phyloP scores from a whole-genome alignment of 1,140 invertebrate genomes.

The Diplogasteroides magnus region DNA sequence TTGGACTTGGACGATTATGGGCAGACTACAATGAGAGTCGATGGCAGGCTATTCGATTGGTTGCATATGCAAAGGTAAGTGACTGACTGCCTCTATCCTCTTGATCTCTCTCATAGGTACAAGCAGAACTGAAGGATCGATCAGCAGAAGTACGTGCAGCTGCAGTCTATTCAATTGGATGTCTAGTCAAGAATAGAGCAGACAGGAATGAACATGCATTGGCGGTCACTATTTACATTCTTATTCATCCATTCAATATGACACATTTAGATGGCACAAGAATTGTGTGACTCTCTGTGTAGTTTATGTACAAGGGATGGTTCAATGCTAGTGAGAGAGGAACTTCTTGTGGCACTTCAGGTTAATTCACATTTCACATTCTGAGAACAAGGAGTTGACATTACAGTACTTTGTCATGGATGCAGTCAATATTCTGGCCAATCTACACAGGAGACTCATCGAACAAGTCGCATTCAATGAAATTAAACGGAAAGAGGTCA shows the following conservation, averaged over 20 bases:
- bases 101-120: conserved; percentile 30
- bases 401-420: not conserved
- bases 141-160: conserved; percentile 52
- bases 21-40: conserved; percentile 82
- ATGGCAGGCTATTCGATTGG: conserved; percentile 90
- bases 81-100: not conserved
- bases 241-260: not conserved
- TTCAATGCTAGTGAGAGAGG: conserved; percentile 43
- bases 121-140: conserved; percentile 38
- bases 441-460: not conserved
- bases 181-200: conserved; percentile 47
- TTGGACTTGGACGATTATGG: conserved; percentile 89
- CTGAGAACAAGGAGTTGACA: not conserved
- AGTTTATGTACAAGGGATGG: conserved; percentile 50
- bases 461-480: too few relatives aligned
- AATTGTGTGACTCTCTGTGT: conserved; percentile 48
- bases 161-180: conserved; percentile 52
- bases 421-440: not conserved
- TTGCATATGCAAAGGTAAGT: conserved; percentile 71
- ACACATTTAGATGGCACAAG: conserved; percentile 47
- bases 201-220: conserved; percentile 43
- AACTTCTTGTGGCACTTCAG: conserved; percentile 47
- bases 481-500: too few relatives aligned
- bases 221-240: conserved; percentile 14
- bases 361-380: too few relatives aligned